Conservation (phyloP, 2,888 invertebrate genomes). For the Drosophila pseudotakahashii region DNA sequence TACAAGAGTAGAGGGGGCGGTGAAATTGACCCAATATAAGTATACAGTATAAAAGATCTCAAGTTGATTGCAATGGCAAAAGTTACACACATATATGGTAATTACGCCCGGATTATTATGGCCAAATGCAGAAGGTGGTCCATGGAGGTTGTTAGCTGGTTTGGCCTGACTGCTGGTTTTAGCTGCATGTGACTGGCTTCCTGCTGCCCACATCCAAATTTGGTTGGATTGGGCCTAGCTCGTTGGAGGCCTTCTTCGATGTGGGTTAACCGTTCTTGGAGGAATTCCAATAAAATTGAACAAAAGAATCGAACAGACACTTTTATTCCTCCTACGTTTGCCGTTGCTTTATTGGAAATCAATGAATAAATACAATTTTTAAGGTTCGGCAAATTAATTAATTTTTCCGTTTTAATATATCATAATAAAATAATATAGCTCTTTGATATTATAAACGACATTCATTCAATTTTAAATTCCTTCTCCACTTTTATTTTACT, state of each 20-base stretch:
- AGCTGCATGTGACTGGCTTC: conserved; percentile 26
- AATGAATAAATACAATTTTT: not conserved
- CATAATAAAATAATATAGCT: not conserved
- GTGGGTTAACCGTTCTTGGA: conserved; percentile 76
- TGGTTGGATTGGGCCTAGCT: conserved; percentile 19
- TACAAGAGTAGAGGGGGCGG: conserved; percentile 4
- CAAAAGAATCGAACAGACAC: conserved; percentile 19
- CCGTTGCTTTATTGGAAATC: conserved; percentile 5
- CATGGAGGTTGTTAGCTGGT: conserved; percentile 16
- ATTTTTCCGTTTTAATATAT: not conserved
- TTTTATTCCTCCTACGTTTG: conserved; percentile 1
- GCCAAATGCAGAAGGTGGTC: conserved; percentile 49
- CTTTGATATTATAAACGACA: not conserved
- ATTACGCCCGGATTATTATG: conserved; percentile 65
- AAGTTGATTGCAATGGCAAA: conserved; percentile 59
- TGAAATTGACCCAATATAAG: conserved; percentile 38
- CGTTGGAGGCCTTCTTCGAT: conserved; percentile 47
- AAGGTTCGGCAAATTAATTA: not conserved
- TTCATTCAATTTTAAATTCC: too few relatives aligned
- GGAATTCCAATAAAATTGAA: conserved; percentile 40
- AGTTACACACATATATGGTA: conserved; percentile 63
- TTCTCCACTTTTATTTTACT: too few relatives aligned
- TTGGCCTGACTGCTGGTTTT: conserved; percentile 11
- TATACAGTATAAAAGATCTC: conserved; percentile 44
- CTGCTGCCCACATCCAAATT: conserved; percentile 46